phyloP scores from a whole-genome alignment of 2,888 invertebrate genomes.

The Drosophila fulvimacula region DNA sequence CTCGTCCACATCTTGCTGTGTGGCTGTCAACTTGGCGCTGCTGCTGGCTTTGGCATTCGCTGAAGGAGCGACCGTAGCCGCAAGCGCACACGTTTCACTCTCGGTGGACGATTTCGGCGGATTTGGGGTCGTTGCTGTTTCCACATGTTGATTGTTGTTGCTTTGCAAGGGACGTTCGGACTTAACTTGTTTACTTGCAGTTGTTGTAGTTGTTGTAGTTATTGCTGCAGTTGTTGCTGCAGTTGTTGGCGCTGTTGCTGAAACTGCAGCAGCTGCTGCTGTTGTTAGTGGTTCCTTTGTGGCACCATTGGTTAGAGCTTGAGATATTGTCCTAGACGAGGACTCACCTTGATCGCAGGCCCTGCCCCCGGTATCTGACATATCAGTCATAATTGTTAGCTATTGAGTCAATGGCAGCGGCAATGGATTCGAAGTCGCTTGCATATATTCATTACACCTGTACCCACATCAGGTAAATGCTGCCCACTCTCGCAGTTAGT shows the following conservation, averaged over 20 bases:
- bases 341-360: slow-evolving; percentile 44
- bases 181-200: slow-evolving; percentile 58
- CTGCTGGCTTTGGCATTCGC: slow-evolving; percentile 30
- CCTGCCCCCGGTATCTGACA: slow-evolving; percentile 59
- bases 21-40: slow-evolving; percentile 37
- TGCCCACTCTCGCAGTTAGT: slow-evolving; percentile 17
- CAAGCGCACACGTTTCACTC: slow-evolving; percentile 26
- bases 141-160: slow-evolving; percentile 63
- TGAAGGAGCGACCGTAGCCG: slow-evolving; percentile 11
- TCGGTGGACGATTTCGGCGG: slow-evolving; percentile 34
- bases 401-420: slow-evolving; percentile 25
- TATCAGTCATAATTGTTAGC: slow-evolving; percentile 75
- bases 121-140: slow-evolving; percentile 37
- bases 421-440: slow-evolving; percentile 17
- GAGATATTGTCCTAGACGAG: slow-evolving; percentile 32
- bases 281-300: slow-evolving; percentile 40
- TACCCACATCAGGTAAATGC: slow-evolving; percentile 15
- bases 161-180: slow-evolving; percentile 60
- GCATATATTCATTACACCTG: slow-evolving; percentile 49
- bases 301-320: slow-evolving; percentile 76
- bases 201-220: slow-evolving; percentile 22
- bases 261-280: slow-evolving; percentile 13
- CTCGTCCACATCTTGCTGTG: slow-evolving; percentile 83
- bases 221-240: slow-evolving; percentile 9
- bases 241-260: neutral